These are phyloP conservation scores for Gopherus evgoodei DNA, from an alignment of 2,113 vertebrate species.

Conservation along the genomic window DNA sequence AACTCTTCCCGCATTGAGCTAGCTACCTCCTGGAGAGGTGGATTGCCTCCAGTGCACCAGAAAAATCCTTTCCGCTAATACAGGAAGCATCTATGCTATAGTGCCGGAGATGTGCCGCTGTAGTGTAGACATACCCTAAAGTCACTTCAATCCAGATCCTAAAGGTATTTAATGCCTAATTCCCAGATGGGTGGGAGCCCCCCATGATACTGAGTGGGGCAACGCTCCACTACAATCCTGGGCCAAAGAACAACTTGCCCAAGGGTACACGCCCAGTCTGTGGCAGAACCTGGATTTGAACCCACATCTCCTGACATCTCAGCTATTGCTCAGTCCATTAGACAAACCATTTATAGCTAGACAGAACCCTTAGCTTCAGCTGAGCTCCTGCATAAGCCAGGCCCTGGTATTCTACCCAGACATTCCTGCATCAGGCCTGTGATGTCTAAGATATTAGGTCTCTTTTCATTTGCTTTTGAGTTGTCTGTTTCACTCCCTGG, in stretches of 20 bases:
- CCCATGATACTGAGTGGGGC: not conserved
- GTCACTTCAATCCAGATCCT: no score
- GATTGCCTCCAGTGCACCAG: no score
- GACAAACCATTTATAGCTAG: not conserved
- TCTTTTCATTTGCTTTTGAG: not conserved
- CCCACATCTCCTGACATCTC: not conserved
- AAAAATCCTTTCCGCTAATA: no score
- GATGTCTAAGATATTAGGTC: not conserved
- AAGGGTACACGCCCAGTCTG: no score
- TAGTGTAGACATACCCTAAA: no score
- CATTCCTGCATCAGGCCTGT: not conserved
- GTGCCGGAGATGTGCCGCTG: no score
- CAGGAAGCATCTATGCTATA: no score
- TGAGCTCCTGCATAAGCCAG: not conserved
- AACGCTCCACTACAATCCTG: not conserved
- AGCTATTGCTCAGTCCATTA: not conserved
- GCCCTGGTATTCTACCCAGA: not conserved
- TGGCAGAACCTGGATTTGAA: not conserved
- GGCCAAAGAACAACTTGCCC: not conserved
- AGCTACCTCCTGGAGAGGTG: no score
- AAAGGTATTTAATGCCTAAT: no score
- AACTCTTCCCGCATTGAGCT: no score
- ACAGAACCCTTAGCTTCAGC: not conserved
- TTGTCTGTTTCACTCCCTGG: not conserved
- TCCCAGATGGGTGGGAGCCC: no score